A percentile compares a stretch with the other conserved stretches of the same genome.
Conservation (phyloP, 2,797 vertebrate genomes). For the Galago senegalensis region DNA sequence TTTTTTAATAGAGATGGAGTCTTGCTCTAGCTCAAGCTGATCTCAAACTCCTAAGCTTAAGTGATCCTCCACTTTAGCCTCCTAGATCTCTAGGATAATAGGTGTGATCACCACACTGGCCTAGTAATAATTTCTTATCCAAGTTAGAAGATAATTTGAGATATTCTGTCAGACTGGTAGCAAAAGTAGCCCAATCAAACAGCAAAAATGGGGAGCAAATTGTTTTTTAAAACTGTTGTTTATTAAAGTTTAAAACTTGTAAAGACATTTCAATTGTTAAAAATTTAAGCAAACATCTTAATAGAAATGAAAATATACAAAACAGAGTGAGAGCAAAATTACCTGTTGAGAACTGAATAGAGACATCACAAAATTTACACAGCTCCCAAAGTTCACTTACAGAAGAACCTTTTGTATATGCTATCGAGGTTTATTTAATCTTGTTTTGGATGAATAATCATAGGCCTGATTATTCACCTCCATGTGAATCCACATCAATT, state of each 20-base stretch:
- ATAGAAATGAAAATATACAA: neutral
- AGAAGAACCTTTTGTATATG: neutral
- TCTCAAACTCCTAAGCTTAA: no score
- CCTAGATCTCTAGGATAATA: no score
- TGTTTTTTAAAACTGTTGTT: neutral
- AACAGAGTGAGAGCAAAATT: neutral
- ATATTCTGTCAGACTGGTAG: neutral
- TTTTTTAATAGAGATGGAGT: no score
- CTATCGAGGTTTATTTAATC: neutral
- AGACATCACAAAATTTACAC: neutral
- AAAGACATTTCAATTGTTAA: neutral
- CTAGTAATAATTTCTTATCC: neutral
- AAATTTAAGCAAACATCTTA: neutral
- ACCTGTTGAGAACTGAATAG: neutral
- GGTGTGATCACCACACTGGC: no score
- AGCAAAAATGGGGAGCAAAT: neutral
- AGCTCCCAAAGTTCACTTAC: neutral
- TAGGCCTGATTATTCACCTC: neutral
- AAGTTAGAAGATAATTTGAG: neutral
- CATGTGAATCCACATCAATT: neutral
- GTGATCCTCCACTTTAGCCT: no score
- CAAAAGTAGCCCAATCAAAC: neutral
- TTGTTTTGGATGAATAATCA: constrained; percentile 27
- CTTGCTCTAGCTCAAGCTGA: no score
- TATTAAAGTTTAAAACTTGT: neutral